These are phyloP conservation scores for Habropoda laboriosa DNA, from an alignment of 1,140 invertebrate species.

Conservation along the genomic window DNA sequence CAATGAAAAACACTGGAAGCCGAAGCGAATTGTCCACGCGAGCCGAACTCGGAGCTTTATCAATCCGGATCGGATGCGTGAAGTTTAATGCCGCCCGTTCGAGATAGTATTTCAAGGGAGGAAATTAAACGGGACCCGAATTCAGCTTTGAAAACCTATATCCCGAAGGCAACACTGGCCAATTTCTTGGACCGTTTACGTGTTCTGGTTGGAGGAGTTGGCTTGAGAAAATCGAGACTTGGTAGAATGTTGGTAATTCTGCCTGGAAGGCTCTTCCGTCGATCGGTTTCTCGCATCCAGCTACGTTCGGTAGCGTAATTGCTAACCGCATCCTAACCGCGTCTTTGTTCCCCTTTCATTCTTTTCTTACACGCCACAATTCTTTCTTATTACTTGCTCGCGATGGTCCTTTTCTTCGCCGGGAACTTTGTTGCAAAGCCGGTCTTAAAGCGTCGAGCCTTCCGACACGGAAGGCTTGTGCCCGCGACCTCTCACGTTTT, in stretches of 20 bases:
- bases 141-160: background rate
- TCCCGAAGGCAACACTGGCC: background rate
- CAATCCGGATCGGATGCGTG: no score
- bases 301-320: conserved; percentile 37
- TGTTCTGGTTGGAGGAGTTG: background rate
- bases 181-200: background rate
- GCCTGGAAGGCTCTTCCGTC: conserved; percentile 28
- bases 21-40: no score
- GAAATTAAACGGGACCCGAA: no score
- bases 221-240: background rate
- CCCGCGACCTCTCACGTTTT: background rate
- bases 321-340: conserved; percentile 1
- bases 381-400: no score
- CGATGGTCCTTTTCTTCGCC: no score
- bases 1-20: no score
- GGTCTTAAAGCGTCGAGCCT: background rate
- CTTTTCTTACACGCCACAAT: no score
- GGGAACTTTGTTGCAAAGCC: background rate
- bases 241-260: conserved; percentile 39
- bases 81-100: no score
- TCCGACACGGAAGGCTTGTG: background rate
- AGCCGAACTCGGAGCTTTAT: no score
- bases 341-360: conserved; percentile 1
- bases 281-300: conserved; percentile 17
- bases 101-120: no score